Conservation (phyloP, 2,888 invertebrate genomes). For the Blastobasis adustella region DNA sequence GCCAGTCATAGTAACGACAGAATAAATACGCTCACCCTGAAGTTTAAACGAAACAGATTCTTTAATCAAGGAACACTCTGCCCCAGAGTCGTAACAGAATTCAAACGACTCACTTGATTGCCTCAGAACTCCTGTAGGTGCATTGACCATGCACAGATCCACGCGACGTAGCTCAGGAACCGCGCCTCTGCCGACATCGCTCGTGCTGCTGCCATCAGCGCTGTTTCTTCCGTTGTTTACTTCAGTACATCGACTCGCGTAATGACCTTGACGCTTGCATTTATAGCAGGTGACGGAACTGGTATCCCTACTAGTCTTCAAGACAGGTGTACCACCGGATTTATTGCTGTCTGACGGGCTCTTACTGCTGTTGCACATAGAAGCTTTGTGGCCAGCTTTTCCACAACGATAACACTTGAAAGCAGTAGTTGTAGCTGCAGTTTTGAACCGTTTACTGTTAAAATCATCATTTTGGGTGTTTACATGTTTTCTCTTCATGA, state of each 20-base stretch:
- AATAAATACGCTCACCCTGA: too few relatives aligned
- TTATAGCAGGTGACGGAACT: background rate
- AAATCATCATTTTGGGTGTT: background rate
- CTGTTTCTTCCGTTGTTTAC: background rate
- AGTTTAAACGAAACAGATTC: too few relatives aligned
- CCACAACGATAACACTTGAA: background rate
- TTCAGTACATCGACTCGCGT: background rate
- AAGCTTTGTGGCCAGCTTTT: background rate
- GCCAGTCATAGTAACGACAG: too few relatives aligned
- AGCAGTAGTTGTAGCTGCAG: background rate
- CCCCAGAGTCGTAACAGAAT: too few relatives aligned
- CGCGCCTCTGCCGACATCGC: background rate
- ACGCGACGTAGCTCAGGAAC: background rate
- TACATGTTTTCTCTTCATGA: background rate
- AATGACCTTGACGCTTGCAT: background rate
- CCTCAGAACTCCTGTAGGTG: background rate
- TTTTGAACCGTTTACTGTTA: background rate
- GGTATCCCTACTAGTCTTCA: background rate
- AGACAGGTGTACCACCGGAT: too few relatives aligned
- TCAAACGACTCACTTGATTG: too few relatives aligned
- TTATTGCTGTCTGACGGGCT: too few relatives aligned
- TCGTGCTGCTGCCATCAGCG: background rate
- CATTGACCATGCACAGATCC: background rate
- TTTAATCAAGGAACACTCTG: too few relatives aligned
- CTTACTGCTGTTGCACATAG: background rate